A percentile compares a stretch with the other conserved stretches of the same genome.
Evolutionary conservation across 2,113 vertebrate species (phyloP).

Genomic region (Picathartes gymnocephalus): DNA sequence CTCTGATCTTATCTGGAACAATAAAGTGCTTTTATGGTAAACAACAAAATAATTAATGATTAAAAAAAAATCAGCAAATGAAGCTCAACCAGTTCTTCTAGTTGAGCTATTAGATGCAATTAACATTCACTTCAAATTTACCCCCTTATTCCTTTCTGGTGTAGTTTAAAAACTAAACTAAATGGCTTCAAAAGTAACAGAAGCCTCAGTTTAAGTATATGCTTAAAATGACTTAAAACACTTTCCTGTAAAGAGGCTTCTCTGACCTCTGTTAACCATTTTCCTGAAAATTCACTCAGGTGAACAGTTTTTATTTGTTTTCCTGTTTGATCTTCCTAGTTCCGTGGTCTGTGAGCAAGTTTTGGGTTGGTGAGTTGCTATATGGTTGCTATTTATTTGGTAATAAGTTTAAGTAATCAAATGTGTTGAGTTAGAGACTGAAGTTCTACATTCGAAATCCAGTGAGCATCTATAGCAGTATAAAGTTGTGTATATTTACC

Average conservation of each 20-base stretch:
- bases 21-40: slow-evolving; percentile 16
- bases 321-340: not conserved
- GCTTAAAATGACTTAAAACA: not conserved
- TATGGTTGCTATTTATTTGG: not conserved
- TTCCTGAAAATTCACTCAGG: not conserved
- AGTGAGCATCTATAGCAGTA: no score
- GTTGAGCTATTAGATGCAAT: not conserved
- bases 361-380: not conserved
- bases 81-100: slow-evolving; percentile 41
- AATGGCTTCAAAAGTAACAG: not conserved
- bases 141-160: not conserved
- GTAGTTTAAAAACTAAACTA: not conserved
- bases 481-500: not conserved
- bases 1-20: slow-evolving; percentile 31
- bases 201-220: not conserved
- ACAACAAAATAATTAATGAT: not conserved
- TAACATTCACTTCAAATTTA: not conserved
- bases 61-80: not conserved
- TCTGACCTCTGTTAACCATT: not conserved
- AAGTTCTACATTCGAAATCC: not conserved
- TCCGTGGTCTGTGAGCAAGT: not conserved
- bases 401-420: not conserved
- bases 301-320: not conserved
- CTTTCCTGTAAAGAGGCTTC: not conserved
- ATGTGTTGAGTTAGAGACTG: not conserved